Evolutionary conservation across 2,113 vertebrate genomes (phyloP).

Genomic region (Tyto alba): DNA sequence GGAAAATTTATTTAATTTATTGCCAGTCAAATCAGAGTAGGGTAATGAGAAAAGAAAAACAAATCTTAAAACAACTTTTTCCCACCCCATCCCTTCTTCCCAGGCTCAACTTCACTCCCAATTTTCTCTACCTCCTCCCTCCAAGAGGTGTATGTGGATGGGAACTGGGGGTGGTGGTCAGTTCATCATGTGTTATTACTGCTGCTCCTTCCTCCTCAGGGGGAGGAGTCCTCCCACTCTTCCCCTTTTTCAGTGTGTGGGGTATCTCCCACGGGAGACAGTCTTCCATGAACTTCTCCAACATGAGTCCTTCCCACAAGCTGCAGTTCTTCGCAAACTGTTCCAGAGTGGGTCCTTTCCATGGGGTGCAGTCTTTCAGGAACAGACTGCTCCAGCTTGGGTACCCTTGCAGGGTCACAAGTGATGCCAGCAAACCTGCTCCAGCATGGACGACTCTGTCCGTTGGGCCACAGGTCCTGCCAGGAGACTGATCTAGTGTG

Average conservation of each 20-base stretch:
- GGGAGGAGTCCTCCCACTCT: background rate
- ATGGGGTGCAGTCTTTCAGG: too few species aligned
- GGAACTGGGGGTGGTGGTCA: background rate
- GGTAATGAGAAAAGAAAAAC: background rate
- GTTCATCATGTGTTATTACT: background rate
- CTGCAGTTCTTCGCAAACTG: too few species aligned
- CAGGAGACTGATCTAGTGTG: background rate
- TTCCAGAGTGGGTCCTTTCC: too few species aligned
- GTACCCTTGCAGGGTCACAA: too few species aligned
- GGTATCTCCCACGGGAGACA: too few species aligned
- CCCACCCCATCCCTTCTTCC: background rate
- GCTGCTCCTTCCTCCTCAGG: background rate
- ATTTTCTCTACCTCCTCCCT: background rate
- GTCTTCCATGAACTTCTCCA: too few species aligned
- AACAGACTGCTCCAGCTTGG: too few species aligned
- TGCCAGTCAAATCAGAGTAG: background rate
- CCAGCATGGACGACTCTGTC: too few species aligned
- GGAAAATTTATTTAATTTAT: background rate
- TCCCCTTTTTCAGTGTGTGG: background rate
- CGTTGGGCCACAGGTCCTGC: background rate
- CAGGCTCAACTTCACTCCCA: background rate
- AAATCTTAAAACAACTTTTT: background rate
- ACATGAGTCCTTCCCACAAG: too few species aligned
- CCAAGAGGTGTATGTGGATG: background rate
- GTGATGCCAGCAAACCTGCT: too few species aligned